Base-by-base conservation (phyloP, 2,113 vertebrate species). In the Struthio camelus region DNA sequence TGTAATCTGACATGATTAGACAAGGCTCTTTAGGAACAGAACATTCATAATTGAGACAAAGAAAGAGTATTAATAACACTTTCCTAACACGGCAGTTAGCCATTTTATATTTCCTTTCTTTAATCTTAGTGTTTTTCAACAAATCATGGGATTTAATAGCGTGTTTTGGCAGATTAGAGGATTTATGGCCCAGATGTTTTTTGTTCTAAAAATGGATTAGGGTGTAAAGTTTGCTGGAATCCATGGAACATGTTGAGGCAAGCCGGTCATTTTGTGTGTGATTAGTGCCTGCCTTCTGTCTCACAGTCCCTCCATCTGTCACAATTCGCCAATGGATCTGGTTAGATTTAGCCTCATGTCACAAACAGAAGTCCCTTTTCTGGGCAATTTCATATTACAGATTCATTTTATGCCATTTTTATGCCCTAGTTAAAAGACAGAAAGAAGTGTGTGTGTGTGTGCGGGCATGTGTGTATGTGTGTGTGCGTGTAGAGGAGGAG, bases 101-200 rank as follows among this genome's bases (percentile, higher is more conserved):
- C 98, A 98, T 99, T 98, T 98, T 99, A 98, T 98, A 99, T 98
- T 99, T 98, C 98, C 98, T 98, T 98, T 98, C 98, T 98, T 98
- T 99, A 99, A 99, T 99, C 99, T 99, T 98, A 98, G 98, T 99
- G 99, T 99, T 99, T 99, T 99, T 99, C 99, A 99, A 99, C 99
- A 99, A 99, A 99, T 99, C 99, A 97, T 97, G 94, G 99, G 99
- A 99, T 99, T 99, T 99, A 99, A 99, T 99, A 99, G 98, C 96
- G 87, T 98, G 98, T 98, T 98, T 98, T 98, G 98, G 98, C 99
- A 99, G 99, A 99, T 99, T 99, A 99, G 98, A 98, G 99, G 99
- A 99, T 99, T 99, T 99, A 98, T 97, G 92, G 98, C 98, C 99
- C 99, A 99, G 99, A 99, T 99, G 99, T 99, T 99, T 99, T 99